Percentiles rank a stretch among this genome's conserved stretches.
Conservation (phyloP, 1,140 invertebrate species). For the Apis laboriosa region DNA sequence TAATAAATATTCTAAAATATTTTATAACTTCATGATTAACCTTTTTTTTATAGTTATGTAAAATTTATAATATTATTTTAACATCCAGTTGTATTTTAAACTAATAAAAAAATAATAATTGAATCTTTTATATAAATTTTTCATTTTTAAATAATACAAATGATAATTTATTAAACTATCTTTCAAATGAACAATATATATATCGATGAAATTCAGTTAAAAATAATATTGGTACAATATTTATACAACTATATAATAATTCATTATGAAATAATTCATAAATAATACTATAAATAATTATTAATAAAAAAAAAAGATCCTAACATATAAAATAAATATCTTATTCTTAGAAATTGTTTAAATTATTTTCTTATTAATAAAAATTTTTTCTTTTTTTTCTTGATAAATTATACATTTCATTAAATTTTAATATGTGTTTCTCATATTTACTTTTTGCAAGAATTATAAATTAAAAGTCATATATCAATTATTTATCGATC, state of each 20-base stretch:
- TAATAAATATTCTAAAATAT: background rate
- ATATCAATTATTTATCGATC: background rate
- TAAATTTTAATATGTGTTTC: background rate
- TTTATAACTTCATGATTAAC: background rate
- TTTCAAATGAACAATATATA: background rate
- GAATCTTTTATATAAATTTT: background rate
- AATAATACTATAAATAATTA: constrained; percentile 16
- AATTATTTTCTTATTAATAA: background rate
- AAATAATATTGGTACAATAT: background rate
- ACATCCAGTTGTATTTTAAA: background rate
- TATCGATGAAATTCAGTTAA: background rate
- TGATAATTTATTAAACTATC: background rate
- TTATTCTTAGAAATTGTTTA: background rate
- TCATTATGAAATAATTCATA: constrained; percentile 16
- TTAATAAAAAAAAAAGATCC: background rate
- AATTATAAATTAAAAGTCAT: background rate
- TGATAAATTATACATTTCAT: background rate
- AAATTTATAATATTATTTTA: background rate
- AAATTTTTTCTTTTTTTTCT: background rate
- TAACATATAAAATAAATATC: constrained; percentile 6
- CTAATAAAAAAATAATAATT: background rate
- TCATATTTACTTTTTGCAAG: background rate
- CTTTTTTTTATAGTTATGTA: background rate
- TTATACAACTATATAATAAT: background rate
- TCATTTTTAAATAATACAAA: background rate